phyloP scores from a whole-genome alignment of 2,888 invertebrate species.

The Macrosoma leucophasiata region DNA sequence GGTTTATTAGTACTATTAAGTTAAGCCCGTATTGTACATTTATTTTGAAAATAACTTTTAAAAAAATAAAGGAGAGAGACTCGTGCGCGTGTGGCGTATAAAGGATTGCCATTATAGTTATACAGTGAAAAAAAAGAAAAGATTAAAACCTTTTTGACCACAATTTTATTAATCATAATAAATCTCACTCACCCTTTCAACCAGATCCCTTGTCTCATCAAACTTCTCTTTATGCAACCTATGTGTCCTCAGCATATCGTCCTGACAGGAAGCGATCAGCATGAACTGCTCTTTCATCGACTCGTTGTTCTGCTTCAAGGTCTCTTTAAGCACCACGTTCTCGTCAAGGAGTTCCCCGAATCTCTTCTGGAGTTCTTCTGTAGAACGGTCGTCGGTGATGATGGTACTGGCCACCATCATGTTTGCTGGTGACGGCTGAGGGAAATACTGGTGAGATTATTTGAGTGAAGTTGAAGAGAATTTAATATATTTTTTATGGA shows the following conservation, averaged over 20 bases:
- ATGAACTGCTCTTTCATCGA: constrained; percentile 81
- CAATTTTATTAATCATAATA: too few relatives aligned
- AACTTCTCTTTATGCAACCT: constrained; percentile 79
- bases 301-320: constrained; percentile 78
- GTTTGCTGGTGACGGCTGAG: constrained; percentile 63
- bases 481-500: too few relatives aligned
- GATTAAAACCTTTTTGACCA: too few relatives aligned
- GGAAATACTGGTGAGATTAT: constrained; percentile 9
- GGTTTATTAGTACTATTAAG: too few relatives aligned
- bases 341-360: constrained; percentile 74
- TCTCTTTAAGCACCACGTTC: constrained; percentile 76
- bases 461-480: too few relatives aligned
- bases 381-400: constrained; percentile 53
- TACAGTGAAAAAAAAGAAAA: constrained; percentile 9
- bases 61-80: too few relatives aligned
- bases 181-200: constrained; percentile 61
- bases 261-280: constrained; percentile 77
- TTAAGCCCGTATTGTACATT: too few relatives aligned
- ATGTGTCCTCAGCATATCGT: constrained; percentile 78
- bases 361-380: constrained; percentile 65
- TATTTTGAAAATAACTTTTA: too few relatives aligned
- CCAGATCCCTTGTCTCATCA: constrained; percentile 77
- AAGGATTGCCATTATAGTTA: not conserved
- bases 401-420: constrained; percentile 65
- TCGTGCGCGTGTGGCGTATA: too few relatives aligned